Evolutionary conservation across 2,113 vertebrate species (phyloP).

Genomic region (human): GRCh38 chr18:4564501-4565000

Average conservation of each 20-base stretch:
- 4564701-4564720: neutral
- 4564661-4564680: neutral
- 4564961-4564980: neutral
- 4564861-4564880: neutral
- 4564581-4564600: neutral
- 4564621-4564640: neutral
- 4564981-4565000: slow-evolving; percentile 18
- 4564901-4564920: neutral
- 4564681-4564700: neutral
- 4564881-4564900: neutral
- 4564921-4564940: neutral
- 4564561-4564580: neutral
- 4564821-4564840: neutral
- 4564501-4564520: neutral
- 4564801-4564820: neutral
- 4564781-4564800: neutral
- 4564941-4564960: neutral
- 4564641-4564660: neutral
- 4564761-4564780: neutral
- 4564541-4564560: neutral
- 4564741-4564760: neutral
- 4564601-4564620: neutral
- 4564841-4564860: neutral
- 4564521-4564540: neutral
- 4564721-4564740: neutral